Percentiles rank a stretch among this genome's conserved stretches.
These are phyloP conservation scores for Seriola rivoliana DNA, from an alignment of 2,113 vertebrate species.

Conservation along the genomic window DNA sequence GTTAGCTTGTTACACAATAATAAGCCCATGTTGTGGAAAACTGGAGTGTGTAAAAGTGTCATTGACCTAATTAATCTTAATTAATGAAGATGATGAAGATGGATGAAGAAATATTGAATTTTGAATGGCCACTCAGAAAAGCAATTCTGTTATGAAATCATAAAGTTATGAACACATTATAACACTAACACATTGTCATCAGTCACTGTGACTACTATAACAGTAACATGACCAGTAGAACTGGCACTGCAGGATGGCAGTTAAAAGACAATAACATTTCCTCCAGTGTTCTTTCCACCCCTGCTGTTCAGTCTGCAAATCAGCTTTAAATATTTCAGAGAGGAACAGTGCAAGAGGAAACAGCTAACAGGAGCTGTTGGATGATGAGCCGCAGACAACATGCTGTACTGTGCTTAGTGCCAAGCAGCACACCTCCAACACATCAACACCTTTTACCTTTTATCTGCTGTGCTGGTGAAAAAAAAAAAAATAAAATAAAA, in stretches of 20 bases:
- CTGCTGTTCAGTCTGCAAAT: neutral
- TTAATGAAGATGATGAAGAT: too few relatives aligned
- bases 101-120: neutral
- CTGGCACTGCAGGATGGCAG: neutral
- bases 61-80: neutral
- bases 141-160: neutral
- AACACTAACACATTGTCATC: neutral
- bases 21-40: neutral
- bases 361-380: neutral
- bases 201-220: neutral
- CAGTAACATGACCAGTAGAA: neutral
- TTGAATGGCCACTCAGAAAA: neutral
- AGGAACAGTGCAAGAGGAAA: neutral
- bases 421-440: neutral
- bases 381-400: constrained; percentile 1
- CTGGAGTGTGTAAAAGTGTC: neutral
- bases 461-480: neutral
- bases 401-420: neutral
- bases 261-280: neutral
- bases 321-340: neutral
- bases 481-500: neutral
- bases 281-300: neutral
- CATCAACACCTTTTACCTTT: neutral
- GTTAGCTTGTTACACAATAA: too few relatives aligned
- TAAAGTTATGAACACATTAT: neutral